Evolutionary conservation across 2,797 vertebrate species (phyloP).

Genomic region (Ceryle rudis): DNA sequence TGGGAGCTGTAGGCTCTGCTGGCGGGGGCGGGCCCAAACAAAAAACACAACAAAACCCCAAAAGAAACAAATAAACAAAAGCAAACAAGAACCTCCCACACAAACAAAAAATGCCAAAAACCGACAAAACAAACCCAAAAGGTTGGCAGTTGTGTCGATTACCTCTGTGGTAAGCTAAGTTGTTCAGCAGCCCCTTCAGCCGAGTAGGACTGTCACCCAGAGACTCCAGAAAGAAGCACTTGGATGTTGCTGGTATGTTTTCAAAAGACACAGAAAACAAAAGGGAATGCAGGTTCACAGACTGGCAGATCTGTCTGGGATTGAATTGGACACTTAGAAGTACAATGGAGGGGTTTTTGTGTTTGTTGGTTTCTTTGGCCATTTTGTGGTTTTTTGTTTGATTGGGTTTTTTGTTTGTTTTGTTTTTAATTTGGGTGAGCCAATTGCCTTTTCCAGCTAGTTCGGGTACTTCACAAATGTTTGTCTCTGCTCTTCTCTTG

Average conservation of each 20-base stretch:
- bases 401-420: no score
- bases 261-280: rapidly evolving
- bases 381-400: no score
- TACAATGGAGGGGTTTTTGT: neutral
- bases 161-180: rapidly evolving
- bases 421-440: neutral
- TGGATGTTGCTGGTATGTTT: neutral
- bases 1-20: neutral
- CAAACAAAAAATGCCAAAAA: no score
- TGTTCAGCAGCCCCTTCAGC: rapidly evolving
- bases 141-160: no score
- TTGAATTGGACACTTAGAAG: rapidly evolving
- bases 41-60: no score
- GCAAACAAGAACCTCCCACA: no score
- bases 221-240: rapidly evolving
- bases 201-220: rapidly evolving
- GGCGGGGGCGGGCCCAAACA: neutral
- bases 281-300: no score
- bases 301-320: neutral
- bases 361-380: no score
- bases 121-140: no score
- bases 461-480: neutral
- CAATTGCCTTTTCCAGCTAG: rapidly evolving
- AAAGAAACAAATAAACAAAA: neutral
- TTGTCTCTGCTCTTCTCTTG: neutral